phyloP scores from a whole-genome alignment of 2,797 vertebrate genomes.

The Cynodonichthys magdalenae region DNA sequence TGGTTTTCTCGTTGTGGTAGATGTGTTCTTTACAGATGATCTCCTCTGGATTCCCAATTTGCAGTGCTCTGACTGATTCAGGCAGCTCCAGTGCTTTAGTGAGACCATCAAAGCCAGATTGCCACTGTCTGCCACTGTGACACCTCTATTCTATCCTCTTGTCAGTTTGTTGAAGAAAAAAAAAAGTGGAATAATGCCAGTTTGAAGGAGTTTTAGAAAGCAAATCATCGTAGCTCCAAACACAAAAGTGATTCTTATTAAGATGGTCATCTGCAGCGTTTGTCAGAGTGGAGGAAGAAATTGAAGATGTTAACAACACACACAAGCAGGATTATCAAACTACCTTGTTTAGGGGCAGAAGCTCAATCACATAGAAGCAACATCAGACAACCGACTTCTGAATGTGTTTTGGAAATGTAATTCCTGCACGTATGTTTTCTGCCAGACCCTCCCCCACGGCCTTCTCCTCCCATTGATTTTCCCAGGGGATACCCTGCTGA shows the following conservation, averaged over 20 bases:
- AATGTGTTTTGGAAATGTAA: slow-evolving; percentile 70
- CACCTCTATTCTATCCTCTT: slow-evolving; percentile 75
- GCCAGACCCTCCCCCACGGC: slow-evolving; percentile 64
- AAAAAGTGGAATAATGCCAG: slow-evolving; percentile 84
- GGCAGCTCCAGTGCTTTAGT: slow-evolving; percentile 66
- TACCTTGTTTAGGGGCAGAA: slow-evolving; percentile 62
- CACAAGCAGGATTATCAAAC: slow-evolving; percentile 62
- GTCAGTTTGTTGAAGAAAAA: slow-evolving; percentile 80
- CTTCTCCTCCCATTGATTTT: slow-evolving; percentile 74
- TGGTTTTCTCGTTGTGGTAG: slow-evolving; percentile 37
- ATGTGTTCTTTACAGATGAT: slow-evolving; percentile 82
- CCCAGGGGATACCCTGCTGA: slow-evolving; percentile 80
- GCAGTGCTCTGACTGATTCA: slow-evolving; percentile 73
- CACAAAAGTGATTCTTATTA: slow-evolving; percentile 68
- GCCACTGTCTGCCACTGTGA: slow-evolving; percentile 69
- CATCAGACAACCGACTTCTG: slow-evolving; percentile 63
- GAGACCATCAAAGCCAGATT: slow-evolving; percentile 56
- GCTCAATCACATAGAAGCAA: slow-evolving; percentile 75
- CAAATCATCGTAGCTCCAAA: slow-evolving; percentile 61
- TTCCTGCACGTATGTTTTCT: slow-evolving; percentile 57
- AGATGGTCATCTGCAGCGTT: slow-evolving; percentile 64
- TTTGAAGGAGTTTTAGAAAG: slow-evolving; percentile 74
- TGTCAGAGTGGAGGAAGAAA: slow-evolving; percentile 21
- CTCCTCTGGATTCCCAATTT: slow-evolving; percentile 82
- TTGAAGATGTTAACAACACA: slow-evolving; percentile 26